phyloP scores from a whole-genome alignment of 2,113 vertebrate species.

The Thunnus thynnus region DNA sequence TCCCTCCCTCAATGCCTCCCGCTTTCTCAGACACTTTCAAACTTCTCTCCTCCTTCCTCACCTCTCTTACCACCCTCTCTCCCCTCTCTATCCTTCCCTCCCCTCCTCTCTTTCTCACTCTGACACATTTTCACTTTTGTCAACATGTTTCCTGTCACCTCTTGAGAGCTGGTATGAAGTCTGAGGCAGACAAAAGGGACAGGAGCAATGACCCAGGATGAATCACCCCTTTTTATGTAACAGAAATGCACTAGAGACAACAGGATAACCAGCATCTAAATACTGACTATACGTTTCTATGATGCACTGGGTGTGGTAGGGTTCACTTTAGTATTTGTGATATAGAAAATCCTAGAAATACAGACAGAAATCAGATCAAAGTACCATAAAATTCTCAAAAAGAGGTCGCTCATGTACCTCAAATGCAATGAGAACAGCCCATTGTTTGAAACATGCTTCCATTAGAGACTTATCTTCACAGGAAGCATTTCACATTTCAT shows the following conservation, averaged over 20 bases:
- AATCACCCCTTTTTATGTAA: conserved; percentile 19
- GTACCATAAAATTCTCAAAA: no score
- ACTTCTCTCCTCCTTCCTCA: conserved; percentile 20
- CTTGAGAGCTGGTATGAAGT: conserved; percentile 42
- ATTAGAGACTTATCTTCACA: no score
- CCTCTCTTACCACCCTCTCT: conserved; percentile 28
- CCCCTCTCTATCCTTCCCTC: neutral
- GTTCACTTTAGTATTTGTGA: neutral
- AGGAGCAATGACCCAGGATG: conserved; percentile 11
- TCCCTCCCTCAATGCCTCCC: conserved; percentile 24
- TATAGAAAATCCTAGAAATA: neutral
- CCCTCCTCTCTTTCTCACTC: conserved; percentile 17
- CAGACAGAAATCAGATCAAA: neutral
- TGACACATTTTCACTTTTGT: conserved; percentile 55
- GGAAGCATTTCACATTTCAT: no score
- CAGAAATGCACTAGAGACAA: conserved; percentile 18
- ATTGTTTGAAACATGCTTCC: no score
- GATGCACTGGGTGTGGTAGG: neutral
- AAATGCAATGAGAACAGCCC: no score
- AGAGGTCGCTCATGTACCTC: no score
- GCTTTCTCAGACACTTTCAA: conserved; percentile 27
- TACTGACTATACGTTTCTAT: neutral
- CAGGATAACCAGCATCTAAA: neutral
- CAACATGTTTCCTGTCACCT: conserved; percentile 50
- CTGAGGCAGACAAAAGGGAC: conserved; percentile 38